phyloP scores from a whole-genome alignment of 2,113 vertebrate species.

The Ciconia maguari region DNA sequence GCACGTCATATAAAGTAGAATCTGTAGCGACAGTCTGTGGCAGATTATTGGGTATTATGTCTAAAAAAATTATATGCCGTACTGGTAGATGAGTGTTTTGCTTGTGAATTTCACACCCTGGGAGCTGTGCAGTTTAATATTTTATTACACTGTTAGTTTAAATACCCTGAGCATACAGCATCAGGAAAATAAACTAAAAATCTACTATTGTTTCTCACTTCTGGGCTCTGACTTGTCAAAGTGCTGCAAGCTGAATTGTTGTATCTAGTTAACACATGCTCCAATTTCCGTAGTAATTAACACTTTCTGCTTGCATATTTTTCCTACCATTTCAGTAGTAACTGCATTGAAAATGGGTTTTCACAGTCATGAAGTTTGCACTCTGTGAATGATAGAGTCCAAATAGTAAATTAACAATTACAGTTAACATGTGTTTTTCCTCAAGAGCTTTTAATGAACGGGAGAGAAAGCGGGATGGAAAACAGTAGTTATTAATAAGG shows the following conservation, averaged over 20 bases:
- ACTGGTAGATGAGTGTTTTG: conserved; percentile 46
- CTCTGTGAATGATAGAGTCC: neutral
- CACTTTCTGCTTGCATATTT: conserved; percentile 32
- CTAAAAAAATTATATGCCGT: conserved; percentile 48
- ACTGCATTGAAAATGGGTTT: conserved; percentile 6
- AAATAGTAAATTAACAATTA: neutral
- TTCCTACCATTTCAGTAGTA: neutral
- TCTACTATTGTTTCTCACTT: conserved; percentile 46
- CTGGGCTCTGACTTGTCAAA: conserved; percentile 30
- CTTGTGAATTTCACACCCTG: conserved; percentile 60
- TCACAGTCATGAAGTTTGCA: neutral
- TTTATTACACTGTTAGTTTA: conserved; percentile 46
- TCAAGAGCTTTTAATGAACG: neutral
- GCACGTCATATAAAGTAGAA: neutral
- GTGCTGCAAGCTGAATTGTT: conserved; percentile 45
- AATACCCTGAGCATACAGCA: conserved; percentile 40
- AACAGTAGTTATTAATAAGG: neutral
- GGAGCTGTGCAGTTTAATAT: conserved; percentile 56
- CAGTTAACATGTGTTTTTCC: neutral
- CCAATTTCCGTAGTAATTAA: conserved; percentile 46
- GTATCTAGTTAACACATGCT: conserved; percentile 53
- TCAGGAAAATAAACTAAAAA: conserved; percentile 53
- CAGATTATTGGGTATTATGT: conserved; percentile 57
- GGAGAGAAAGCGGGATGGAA: neutral
- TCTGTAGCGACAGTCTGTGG: neutral